A percentile compares a stretch with the other conserved stretches of the same genome.
Conservation (phyloP, 1,140 invertebrate species). For the Gonatopus flavifemur region DNA sequence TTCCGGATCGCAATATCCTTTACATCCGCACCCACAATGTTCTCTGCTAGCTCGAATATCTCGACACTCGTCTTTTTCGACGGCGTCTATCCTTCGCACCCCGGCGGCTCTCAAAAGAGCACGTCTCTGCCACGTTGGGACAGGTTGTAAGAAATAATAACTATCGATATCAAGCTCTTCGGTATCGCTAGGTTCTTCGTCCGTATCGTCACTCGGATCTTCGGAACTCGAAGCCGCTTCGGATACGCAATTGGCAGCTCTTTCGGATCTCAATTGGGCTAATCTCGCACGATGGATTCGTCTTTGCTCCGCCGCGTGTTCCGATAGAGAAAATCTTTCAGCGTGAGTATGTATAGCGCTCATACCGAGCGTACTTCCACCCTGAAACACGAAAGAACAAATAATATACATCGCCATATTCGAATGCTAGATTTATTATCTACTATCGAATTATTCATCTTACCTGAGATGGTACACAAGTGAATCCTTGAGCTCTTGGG, state of each 20-base stretch:
- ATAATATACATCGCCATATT: background rate
- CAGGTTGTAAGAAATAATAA: constrained; percentile 91
- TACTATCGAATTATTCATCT: constrained; percentile 9
- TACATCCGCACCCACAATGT: constrained; percentile 93
- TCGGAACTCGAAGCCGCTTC: constrained; percentile 53
- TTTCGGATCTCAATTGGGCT: constrained; percentile 73
- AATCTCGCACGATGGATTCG: constrained; percentile 81
- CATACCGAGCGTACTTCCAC: constrained; percentile 97
- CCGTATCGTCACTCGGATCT: constrained; percentile 74
- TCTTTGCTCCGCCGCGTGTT: constrained; percentile 86
- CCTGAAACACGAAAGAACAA: constrained; percentile 58
- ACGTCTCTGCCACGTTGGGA: constrained; percentile 87
- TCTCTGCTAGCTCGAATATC: constrained; percentile 90
- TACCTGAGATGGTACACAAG: constrained; percentile 91
- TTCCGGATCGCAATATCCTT: constrained; percentile 92
- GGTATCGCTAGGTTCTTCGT: constrained; percentile 80
- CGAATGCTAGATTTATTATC: background rate
- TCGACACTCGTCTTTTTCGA: constrained; percentile 93
- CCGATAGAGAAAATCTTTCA: constrained; percentile 74
- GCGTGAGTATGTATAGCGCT: constrained; percentile 78
- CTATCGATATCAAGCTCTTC: constrained; percentile 88
- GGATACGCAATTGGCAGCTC: constrained; percentile 51
- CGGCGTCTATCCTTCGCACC: constrained; percentile 88
- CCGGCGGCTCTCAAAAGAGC: constrained; percentile 85
- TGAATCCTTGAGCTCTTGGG: constrained; percentile 93